Evolutionary conservation across 2,797 vertebrate species (phyloP), one percentile per base, ranked within the genome.

Genomic region (Sebastes hubbsi): DNA sequence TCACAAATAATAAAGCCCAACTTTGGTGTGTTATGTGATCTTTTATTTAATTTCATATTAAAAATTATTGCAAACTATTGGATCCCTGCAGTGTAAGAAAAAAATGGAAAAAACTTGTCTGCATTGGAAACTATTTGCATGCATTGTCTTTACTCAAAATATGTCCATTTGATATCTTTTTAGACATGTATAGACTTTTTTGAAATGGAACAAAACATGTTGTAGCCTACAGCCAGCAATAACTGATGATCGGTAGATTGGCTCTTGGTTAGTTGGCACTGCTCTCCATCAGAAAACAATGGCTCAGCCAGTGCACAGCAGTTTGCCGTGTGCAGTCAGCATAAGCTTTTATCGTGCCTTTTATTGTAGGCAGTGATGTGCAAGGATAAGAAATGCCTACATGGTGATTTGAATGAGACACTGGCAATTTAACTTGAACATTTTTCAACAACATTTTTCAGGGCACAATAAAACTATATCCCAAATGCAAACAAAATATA

Each of bases 241-340:
- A 76, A 49, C 38, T 61, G 34, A 60, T 58, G 46, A 27, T 20
- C 11, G 0, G 20, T 20, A 75, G 60, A 71, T 29, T 72, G n/a
- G 16, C 64, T 84, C 30, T 54, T 38, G 36, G 42, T 36, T 24
- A 55, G 59, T 11, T 77, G 72, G 61, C 76, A 38, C 67, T 11
- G 58, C 67, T 83, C 65, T 36, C 3, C 16, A 63, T 70, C 58
- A 73, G 34, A 49, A 36, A 64, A 89, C 79, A 84, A 80, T 66
- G 64, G 68, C 68, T 60, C 42, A 49, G 69, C 14, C 62, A 10
- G 67, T 4, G 11, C 9, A 24, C 63, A 55, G 34, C 20, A 61
- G 55, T 34, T 75, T 16, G 56, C 60, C 2, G 2, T 72, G 71
- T 71, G 55, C 30, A 14, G 78, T 88, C 81, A 85, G 86, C 82